Percentiles rank a stretch among this genome's conserved stretches.
phyloP scores from a whole-genome alignment of 2,888 invertebrate genomes.

The Callinectes sapidus region DNA sequence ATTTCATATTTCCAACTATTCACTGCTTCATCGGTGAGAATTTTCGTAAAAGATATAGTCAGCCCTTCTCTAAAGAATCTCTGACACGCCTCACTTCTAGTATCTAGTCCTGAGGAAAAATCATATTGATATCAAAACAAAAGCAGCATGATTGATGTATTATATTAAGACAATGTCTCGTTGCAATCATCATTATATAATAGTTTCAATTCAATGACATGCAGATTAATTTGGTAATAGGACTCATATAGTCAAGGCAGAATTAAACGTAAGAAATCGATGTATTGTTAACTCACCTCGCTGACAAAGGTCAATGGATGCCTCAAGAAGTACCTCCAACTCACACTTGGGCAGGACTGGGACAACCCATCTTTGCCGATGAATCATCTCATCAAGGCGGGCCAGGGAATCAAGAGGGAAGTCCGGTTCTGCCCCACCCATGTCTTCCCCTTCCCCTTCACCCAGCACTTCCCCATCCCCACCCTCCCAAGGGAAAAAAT shows the following conservation, averaged over 20 bases:
- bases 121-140: neutral
- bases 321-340: constrained; percentile 91
- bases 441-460: constrained; percentile 63
- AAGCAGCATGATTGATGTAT: neutral
- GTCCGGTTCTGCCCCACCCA: constrained; percentile 78
- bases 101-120: constrained; percentile 84
- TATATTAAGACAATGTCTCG: neutral
- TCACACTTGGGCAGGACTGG: constrained; percentile 98
- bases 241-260: neutral
- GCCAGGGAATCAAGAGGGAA: constrained; percentile 93
- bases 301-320: constrained; percentile 89
- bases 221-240: neutral
- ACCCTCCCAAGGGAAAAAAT: constrained; percentile 48
- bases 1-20: constrained; percentile 98
- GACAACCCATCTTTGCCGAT: constrained; percentile 96
- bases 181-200: neutral
- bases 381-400: constrained; percentile 95
- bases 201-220: neutral
- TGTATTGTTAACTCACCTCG: constrained; percentile 80
- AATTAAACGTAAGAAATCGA: neutral
- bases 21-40: constrained; percentile 97
- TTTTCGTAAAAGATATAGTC: constrained; percentile 95
- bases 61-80: constrained; percentile 96
- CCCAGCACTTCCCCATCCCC: constrained; percentile 67
- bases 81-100: constrained; percentile 91